Percentiles rank a stretch among this genome's conserved stretches.
Evolutionary conservation across 1,140 invertebrate genomes (phyloP).

Genomic region (Magallana gigas): DNA sequence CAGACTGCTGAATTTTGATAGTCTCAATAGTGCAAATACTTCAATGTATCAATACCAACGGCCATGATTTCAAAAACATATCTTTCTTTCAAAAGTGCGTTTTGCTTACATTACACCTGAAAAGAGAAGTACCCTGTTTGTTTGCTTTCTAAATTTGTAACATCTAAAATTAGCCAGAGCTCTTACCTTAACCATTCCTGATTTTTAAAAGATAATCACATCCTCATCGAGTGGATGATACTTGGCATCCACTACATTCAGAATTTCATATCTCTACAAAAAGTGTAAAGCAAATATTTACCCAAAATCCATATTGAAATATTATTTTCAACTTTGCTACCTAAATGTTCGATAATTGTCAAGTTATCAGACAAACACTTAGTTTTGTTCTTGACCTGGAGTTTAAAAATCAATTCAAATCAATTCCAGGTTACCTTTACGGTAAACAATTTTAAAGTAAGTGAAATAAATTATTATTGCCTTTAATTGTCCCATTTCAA

Average conservation of each 20-base stretch:
- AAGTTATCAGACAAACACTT: not conserved
- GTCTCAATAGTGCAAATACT: conserved; percentile 8
- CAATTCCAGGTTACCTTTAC: not conserved
- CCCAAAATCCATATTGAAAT: conserved; percentile 2
- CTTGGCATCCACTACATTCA: not conserved
- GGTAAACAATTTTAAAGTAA: not conserved
- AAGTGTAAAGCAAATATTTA: conserved; percentile 12
- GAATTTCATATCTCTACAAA: not conserved
- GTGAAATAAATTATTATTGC: too few species aligned
- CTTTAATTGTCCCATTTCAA: too few species aligned
- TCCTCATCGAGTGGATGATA: not conserved
- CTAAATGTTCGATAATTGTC: not conserved
- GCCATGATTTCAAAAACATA: not conserved
- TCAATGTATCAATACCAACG: conserved; percentile 10
- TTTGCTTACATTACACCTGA: not conserved
- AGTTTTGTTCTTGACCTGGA: conserved; percentile 13
- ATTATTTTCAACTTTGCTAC: conserved; percentile 12
- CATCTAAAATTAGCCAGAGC: not conserved
- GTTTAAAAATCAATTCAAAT: conserved; percentile 27
- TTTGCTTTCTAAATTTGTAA: not conserved
- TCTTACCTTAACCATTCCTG: not conserved
- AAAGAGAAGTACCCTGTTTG: not conserved
- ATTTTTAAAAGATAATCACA: not conserved
- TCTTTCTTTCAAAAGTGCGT: not conserved
- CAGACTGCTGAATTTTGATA: not conserved